Evolutionary conservation across 2,113 vertebrate genomes (phyloP).

Genomic region (Scartelaos histophorus): DNA sequence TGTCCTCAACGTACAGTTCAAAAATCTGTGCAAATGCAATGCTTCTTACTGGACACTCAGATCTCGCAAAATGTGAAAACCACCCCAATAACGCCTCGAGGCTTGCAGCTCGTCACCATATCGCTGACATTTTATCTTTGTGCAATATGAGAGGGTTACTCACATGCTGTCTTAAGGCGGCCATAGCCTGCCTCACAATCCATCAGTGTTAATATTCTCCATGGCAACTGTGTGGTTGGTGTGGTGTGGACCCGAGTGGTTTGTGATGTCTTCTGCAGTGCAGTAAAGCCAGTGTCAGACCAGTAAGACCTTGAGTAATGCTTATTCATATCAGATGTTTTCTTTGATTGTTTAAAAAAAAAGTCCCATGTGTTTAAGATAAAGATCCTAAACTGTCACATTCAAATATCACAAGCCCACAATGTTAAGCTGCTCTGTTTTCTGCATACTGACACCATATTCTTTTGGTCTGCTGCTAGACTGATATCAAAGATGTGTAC

Average conservation of each 20-base stretch:
- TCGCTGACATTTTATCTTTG: conserved; percentile 20
- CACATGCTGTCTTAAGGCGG: conserved; percentile 54
- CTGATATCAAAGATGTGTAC: conserved; percentile 50
- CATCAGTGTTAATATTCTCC: conserved; percentile 72
- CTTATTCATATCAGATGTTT: conserved; percentile 60
- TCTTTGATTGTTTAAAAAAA: conserved; percentile 52
- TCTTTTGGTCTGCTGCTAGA: conserved; percentile 61
- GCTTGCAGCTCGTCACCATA: conserved; percentile 44
- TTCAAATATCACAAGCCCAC: conserved; percentile 44
- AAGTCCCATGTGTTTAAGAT: conserved; percentile 43
- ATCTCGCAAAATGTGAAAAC: conserved; percentile 47
- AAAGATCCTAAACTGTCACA: conserved; percentile 50
- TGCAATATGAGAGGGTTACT: conserved; percentile 42
- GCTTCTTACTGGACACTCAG: conserved; percentile 58
- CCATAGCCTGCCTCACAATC: conserved; percentile 58
- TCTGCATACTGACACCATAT: conserved; percentile 58
- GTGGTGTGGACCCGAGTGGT: conserved; percentile 54
- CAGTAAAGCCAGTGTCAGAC: conserved; percentile 63
- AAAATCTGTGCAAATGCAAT: conserved; percentile 49
- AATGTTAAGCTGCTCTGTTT: conserved; percentile 64
- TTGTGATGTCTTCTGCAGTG: conserved; percentile 64
- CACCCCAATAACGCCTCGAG: conserved; percentile 44
- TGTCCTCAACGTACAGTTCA: conserved; percentile 41
- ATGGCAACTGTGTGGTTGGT: conserved; percentile 67
- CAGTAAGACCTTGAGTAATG: conserved; percentile 55